phyloP scores from a whole-genome alignment of 2,113 vertebrate genomes.

The Salvelinus fontinalis region DNA sequence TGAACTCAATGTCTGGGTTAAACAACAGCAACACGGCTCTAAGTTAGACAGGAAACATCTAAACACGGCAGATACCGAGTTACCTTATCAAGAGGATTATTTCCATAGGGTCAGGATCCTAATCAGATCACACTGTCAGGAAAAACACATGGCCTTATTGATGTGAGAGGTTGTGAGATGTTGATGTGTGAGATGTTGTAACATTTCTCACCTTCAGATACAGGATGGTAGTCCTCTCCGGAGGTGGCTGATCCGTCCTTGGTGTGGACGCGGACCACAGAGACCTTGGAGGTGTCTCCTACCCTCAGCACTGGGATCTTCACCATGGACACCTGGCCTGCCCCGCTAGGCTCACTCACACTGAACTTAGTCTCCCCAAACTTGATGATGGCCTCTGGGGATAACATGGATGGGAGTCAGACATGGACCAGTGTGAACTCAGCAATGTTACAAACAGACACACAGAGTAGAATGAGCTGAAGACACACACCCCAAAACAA shows the following conservation, averaged over 20 bases:
- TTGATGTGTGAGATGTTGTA: too few relatives aligned
- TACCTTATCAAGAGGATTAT: too few relatives aligned
- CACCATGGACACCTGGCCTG: conserved; percentile 72
- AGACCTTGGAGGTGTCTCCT: conserved; percentile 90
- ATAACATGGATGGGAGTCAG: background rate
- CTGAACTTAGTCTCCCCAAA: conserved; percentile 76
- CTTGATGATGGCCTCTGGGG: conserved; percentile 71
- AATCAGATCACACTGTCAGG: too few relatives aligned
- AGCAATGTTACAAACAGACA: too few relatives aligned
- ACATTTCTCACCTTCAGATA: conserved; percentile 84
- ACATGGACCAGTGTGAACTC: background rate
- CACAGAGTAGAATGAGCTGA: too few relatives aligned
- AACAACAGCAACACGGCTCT: too few relatives aligned
- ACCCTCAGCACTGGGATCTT: conserved; percentile 85
- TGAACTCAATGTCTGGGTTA: conserved; percentile 86
- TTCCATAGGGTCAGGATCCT: too few relatives aligned
- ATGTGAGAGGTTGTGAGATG: too few relatives aligned
- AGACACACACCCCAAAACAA: too few relatives aligned
- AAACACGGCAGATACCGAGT: too few relatives aligned
- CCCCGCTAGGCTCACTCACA: conserved; percentile 83
- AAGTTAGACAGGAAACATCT: too few relatives aligned
- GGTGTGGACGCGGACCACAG: conserved; percentile 90
- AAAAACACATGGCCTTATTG: too few relatives aligned
- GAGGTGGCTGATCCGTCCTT: conserved; percentile 93
- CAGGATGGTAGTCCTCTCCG: conserved; percentile 90